A percentile compares a stretch with the other conserved stretches of the same genome.
These are phyloP conservation scores for Rhipidura dahli DNA, from an alignment of 2,113 vertebrate species.

Conservation along the genomic window DNA sequence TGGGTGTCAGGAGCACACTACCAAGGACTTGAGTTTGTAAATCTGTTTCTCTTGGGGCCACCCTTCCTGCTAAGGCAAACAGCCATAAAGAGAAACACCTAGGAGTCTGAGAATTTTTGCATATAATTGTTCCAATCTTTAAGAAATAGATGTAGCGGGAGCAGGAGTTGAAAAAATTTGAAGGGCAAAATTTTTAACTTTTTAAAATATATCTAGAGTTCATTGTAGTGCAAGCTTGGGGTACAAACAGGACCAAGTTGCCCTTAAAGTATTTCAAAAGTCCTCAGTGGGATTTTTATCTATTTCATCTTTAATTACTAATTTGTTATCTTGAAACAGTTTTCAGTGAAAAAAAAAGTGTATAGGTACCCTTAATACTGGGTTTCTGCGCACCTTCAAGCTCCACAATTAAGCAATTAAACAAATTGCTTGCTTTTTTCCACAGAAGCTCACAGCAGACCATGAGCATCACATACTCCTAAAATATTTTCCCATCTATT, in stretches of 20 bases:
- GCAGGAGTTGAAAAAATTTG: background rate
- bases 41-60: background rate
- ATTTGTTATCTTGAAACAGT: background rate
- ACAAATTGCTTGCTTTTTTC: background rate
- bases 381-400: background rate
- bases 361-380: background rate
- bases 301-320: background rate
- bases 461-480: background rate
- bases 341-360: background rate
- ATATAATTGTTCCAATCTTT: background rate
- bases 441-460: background rate
- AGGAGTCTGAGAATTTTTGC: background rate
- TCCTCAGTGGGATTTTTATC: background rate
- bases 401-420: background rate
- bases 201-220: background rate
- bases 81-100: background rate
- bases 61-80: background rate
- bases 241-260: background rate
- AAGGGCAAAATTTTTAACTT: background rate
- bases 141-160: background rate
- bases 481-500: conserved; percentile 46
- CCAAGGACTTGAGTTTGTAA: background rate
- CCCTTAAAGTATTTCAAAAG: background rate
- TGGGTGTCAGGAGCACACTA: background rate
- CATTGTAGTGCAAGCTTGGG: background rate